Evolutionary conservation across 1,140 invertebrate species (phyloP), one percentile per base, ranked within the genome.

Genomic region (Apis laboriosa): DNA sequence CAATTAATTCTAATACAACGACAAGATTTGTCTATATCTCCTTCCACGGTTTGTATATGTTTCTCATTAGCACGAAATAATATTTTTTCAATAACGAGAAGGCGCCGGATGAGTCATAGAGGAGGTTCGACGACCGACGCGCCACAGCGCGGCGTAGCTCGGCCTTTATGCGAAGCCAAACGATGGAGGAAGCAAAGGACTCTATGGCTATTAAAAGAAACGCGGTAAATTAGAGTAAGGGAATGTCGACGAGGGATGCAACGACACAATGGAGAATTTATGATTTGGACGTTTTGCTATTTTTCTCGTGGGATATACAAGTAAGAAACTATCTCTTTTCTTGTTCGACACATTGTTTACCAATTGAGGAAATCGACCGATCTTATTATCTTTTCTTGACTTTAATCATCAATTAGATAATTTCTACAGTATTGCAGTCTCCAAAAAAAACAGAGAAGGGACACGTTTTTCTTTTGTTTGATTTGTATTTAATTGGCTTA

Each of bases 161-260:
- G 15, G 4, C 11, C 56, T 72, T 79, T 61, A 34, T 51, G 67
- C 67, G 56, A 71, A 70, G 55, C 72, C 58, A 75, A 74, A 61
- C 55, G 67, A 61, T 28, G n/a, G 49, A 21, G 67, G 24, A 72
- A 72, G 58, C 72, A n/a, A 63, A 72, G 67, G 56, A 79, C 67
- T 60, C n/a, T 43, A 51, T 21, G 64, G 67, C 67, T 72, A 79
- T 79, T 71, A 79, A 79, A 79, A 79, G 77, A 72, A 72, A 79
- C 77, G 49, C 13, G 67, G 43, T 72, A 72, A 72, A 79, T 79
- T 71, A 24, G 56, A 79, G 43, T 70, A 51, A 34, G 55, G 49
- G 49, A 79, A 79, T 28, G 24, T n/a, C 34, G 72, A 28, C 13
- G 56, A 74, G 72, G 56, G 72, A 60, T 51, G 55, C 66, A n/a